These are phyloP conservation scores for Leuctra nigra DNA, from an alignment of 2,888 invertebrate genomes.

Conservation along the genomic window DNA sequence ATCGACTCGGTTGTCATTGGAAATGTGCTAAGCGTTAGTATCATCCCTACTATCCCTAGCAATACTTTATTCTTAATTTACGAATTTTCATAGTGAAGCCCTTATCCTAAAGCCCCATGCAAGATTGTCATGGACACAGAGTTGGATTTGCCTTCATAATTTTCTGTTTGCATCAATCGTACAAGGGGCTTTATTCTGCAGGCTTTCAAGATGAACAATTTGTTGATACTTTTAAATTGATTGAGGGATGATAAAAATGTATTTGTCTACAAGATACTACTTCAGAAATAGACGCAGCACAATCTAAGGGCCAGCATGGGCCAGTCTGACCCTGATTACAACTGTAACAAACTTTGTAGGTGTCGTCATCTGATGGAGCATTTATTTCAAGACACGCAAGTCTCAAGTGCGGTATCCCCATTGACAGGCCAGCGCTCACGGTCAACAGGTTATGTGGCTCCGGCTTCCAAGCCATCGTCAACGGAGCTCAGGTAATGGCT, in stretches of 20 bases:
- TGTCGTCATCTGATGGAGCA: conserved; percentile 72
- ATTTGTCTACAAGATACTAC: too few relatives aligned
- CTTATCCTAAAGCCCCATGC: too few relatives aligned
- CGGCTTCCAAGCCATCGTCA: conserved; percentile 92
- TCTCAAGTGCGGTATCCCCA: conserved; percentile 76
- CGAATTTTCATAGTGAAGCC: background rate
- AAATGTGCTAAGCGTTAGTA: conserved; percentile 73
- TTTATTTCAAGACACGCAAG: conserved; percentile 85
- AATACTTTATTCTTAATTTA: background rate
- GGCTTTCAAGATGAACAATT: too few relatives aligned
- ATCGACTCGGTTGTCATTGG: conserved; percentile 89
- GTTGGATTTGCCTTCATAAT: too few relatives aligned
- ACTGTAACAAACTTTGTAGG: conserved; percentile 52
- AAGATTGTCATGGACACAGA: too few relatives aligned
- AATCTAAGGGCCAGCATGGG: too few relatives aligned
- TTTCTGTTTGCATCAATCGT: too few relatives aligned
- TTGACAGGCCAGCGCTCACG: conserved; percentile 75
- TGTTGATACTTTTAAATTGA: too few relatives aligned
- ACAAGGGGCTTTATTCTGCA: too few relatives aligned
- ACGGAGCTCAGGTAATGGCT: conserved; percentile 85
- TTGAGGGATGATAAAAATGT: too few relatives aligned
- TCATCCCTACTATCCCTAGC: background rate
- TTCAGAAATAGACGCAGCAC: too few relatives aligned
- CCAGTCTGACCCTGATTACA: too few relatives aligned
- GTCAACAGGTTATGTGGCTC: conserved; percentile 96